Base-by-base conservation (phyloP, 2,113 vertebrate genomes). In the Salvelinus fontinalis region DNA sequence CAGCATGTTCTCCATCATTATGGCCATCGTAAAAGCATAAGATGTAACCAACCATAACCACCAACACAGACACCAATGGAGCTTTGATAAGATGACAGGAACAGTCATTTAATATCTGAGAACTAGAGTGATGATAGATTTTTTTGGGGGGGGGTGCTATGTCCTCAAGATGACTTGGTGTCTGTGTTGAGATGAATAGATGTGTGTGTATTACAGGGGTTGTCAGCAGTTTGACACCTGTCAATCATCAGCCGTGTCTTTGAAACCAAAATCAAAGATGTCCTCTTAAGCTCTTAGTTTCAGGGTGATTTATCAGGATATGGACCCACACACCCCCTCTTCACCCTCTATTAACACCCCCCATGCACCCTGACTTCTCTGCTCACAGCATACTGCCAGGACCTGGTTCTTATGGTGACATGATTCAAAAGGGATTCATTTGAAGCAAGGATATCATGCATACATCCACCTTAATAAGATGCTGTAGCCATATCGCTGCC, bases 291-390 rank as follows among this genome's bases (percentile, higher is more conserved):
- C 27, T 27, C 27, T 27, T 27, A 27, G 27, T 27, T 27, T 27
- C 27, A 27, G 27, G 27, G 27, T 27, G 27, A 27, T 27, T 27
- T 27, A 68, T 68, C 16, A 11, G 14, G 49, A 54, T 14, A 54
- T 13, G 49, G 13, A 54, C 14, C n/a, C 6, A 8, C 34, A 34
- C 22, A 14, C 6, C 20, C 6, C n/a, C 18, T n/a, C 59, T 66
- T 27, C 31, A 27, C 9, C 27, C 64, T n/a, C n/a, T n/a, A n/a
- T n/a, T n/a, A n/a, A n/a, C n/a, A n/a, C n/a, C n/a, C n/a, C n/a
- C n/a, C n/a, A n/a, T n/a, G n/a, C 31, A 27, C 9, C 27, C 64
- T n/a, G 95, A 98, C 80, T 95, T 97, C 0, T 71, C 93, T 0
- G 86, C 7, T 26, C 9, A 26, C 16, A 13, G 12, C 16, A 22